phyloP scores from a whole-genome alignment of 2,113 vertebrate genomes.

The Lates calcarifer region DNA sequence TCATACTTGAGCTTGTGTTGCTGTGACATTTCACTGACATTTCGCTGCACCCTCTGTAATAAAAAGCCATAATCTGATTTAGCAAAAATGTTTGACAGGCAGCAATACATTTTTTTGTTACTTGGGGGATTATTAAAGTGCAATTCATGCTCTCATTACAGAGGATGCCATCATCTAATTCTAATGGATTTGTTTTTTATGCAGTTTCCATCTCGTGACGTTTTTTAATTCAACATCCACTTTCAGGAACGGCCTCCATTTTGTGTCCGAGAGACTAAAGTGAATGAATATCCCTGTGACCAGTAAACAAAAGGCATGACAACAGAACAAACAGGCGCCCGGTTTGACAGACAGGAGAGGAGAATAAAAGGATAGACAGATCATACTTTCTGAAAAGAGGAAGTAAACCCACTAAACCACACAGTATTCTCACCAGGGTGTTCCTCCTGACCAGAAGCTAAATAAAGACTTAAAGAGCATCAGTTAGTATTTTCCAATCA shows the following conservation, averaged over 20 bases:
- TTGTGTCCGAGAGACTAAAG: slow-evolving; percentile 44
- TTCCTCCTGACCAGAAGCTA: slow-evolving; percentile 20
- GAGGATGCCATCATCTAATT: background rate
- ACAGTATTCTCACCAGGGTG: background rate
- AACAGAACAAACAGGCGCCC: slow-evolving; percentile 15
- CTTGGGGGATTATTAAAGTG: slow-evolving; percentile 10
- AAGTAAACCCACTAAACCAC: slow-evolving; percentile 46
- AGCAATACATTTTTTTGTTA: slow-evolving; percentile 5
- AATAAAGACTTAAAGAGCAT: slow-evolving; percentile 54
- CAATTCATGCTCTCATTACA: background rate
- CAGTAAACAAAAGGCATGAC: slow-evolving; percentile 53
- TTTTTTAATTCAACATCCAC: background rate
- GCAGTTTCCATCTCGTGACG: background rate
- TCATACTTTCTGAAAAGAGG: slow-evolving; percentile 22
- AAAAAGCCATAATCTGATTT: slow-evolving; percentile 33
- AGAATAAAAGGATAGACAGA: slow-evolving; percentile 17
- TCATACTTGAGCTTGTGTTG: background rate
- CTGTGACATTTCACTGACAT: background rate
- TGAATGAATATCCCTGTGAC: slow-evolving; percentile 26
- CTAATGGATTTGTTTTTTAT: background rate
- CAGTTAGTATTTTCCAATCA: slow-evolving; percentile 26
- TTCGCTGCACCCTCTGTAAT: background rate
- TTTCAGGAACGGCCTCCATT: slow-evolving; percentile 57
- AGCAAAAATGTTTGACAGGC: slow-evolving; percentile 7
- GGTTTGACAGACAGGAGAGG: slow-evolving; percentile 8